Evolutionary conservation across 2,888 invertebrate species (phyloP).

Genomic region (Ernsta delagoae): DNA sequence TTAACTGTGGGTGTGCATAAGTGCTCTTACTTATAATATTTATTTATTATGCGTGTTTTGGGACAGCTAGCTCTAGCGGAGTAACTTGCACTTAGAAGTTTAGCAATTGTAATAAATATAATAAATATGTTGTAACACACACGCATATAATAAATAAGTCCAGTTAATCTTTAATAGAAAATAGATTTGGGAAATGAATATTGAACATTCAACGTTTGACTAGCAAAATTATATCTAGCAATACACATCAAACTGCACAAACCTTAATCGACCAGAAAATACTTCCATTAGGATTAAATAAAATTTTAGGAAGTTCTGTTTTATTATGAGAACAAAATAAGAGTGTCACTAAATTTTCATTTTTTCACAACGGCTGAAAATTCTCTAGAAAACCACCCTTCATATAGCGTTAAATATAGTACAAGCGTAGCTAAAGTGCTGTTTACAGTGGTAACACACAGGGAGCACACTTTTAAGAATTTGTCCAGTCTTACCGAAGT

Average conservation of each 20-base stretch:
- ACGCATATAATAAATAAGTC: not conserved
- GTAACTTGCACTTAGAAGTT: not conserved
- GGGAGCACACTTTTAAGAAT: slow-evolving; percentile 4
- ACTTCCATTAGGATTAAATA: too few species aligned
- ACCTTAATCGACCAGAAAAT: too few species aligned
- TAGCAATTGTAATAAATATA: slow-evolving; percentile 4
- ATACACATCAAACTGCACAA: too few species aligned
- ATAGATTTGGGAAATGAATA: too few species aligned
- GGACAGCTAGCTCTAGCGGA: not conserved
- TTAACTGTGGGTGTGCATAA: too few species aligned
- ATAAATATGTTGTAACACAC: not conserved
- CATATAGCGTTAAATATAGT: not conserved
- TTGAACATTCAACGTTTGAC: too few species aligned
- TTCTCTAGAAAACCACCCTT: not conserved
- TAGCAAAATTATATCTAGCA: too few species aligned
- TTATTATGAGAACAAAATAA: too few species aligned
- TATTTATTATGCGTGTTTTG: too few species aligned
- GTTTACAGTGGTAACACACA: slow-evolving; percentile 1
- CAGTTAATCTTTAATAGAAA: too few species aligned
- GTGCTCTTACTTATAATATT: too few species aligned
- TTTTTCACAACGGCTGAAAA: not conserved
- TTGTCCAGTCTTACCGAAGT: slow-evolving; percentile 24
- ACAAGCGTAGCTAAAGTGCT: slow-evolving; percentile 11
- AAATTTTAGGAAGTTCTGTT: too few species aligned
- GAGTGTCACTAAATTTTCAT: not conserved